Conservation (phyloP, 2,888 invertebrate genomes). For the Rambutsinella grinnellia region DNA sequence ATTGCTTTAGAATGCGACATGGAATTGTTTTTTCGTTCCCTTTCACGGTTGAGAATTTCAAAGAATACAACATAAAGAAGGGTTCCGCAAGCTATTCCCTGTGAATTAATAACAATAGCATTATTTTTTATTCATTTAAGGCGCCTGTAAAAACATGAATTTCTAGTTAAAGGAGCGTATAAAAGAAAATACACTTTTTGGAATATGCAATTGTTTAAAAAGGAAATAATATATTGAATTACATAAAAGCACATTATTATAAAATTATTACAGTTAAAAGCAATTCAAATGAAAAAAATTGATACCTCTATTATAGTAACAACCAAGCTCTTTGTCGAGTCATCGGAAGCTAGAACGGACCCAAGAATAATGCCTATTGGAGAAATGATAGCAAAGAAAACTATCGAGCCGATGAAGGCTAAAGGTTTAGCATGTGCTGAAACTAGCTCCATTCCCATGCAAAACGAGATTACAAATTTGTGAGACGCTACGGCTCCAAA, state of each 20-base stretch:
- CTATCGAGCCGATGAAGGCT: conserved; percentile 69
- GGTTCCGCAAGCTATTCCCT: conserved; percentile 93
- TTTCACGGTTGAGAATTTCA: conserved; percentile 86
- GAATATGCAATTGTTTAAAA: too few species aligned
- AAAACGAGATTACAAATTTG: conserved; percentile 69
- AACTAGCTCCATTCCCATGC: conserved; percentile 68
- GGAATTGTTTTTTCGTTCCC: conserved; percentile 65
- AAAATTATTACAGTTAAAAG: too few species aligned
- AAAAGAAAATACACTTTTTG: too few species aligned
- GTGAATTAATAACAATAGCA: conserved; percentile 67
- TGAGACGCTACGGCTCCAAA: conserved; percentile 69
- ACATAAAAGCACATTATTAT: too few species aligned
- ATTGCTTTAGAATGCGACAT: conserved; percentile 51
- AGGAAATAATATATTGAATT: too few species aligned
- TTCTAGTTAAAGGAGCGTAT: too few species aligned
- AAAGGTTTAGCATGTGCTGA: conserved; percentile 58
- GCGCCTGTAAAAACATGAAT: too few species aligned
- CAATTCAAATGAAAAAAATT: too few species aligned
- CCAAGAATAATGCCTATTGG: conserved; percentile 72
- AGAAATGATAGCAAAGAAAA: conserved; percentile 70
- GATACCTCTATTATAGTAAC: conserved; percentile 63
- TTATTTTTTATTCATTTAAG: too few species aligned
- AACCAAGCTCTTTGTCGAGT: conserved; percentile 21
- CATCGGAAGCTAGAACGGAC: conserved; percentile 67
- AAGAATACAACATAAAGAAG: conserved; percentile 97